Conservation (phyloP, 2,113 vertebrate genomes). For the Haemorhous mexicanus region DNA sequence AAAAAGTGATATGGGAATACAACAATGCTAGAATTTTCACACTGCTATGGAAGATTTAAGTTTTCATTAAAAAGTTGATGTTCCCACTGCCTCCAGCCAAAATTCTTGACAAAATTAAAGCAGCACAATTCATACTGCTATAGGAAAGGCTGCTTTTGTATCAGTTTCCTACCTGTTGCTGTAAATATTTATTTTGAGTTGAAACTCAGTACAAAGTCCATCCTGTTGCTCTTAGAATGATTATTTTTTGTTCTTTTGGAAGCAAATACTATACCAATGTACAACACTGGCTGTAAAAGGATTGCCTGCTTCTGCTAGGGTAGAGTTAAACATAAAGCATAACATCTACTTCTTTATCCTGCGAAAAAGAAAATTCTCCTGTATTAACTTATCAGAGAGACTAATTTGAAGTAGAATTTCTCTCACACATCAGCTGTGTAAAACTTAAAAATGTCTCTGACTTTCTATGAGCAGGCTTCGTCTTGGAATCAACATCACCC, state of each 20-base stretch:
- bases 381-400: neutral
- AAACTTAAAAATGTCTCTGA: neutral
- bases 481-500: neutral
- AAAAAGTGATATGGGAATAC: constrained; percentile 46
- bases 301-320: neutral
- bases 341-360: neutral
- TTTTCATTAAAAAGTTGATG: constrained; percentile 63
- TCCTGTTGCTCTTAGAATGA: neutral
- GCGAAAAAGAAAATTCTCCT: neutral
- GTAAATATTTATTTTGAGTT: constrained; percentile 7
- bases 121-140: neutral
- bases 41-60: constrained; percentile 3
- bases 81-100: constrained; percentile 41
- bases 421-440: neutral
- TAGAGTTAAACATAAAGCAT: neutral
- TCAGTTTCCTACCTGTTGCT: neutral
- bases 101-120: constrained; percentile 45
- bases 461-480: neutral
- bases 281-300: neutral
- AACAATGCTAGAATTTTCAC: constrained; percentile 46
- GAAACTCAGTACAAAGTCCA: neutral
- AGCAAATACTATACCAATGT: neutral
- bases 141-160: neutral
- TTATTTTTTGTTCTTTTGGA: neutral
- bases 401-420: neutral